phyloP scores from a whole-genome alignment of 2,888 invertebrate species.

The Glyphotaelius pellucidus region DNA sequence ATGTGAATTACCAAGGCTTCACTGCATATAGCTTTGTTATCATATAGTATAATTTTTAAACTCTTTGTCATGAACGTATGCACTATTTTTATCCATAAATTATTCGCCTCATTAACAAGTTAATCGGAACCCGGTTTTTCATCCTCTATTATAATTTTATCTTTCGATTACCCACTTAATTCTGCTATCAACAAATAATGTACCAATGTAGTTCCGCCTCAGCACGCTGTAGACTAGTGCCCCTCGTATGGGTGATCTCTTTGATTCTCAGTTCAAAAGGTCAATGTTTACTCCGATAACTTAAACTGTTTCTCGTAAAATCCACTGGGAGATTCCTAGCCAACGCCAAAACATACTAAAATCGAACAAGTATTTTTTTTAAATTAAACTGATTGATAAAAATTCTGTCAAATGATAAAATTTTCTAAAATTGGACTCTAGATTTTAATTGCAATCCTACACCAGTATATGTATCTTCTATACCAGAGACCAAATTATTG shows the following conservation, averaged over 20 bases:
- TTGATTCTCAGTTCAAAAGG: not conserved
- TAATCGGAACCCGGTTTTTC: not conserved
- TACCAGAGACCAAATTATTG: no score
- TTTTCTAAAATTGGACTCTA: not conserved
- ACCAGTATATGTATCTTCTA: no score
- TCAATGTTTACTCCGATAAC: not conserved
- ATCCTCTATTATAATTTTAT: not conserved
- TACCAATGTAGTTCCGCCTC: not conserved
- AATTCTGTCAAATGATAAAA: no score
- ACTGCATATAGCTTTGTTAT: not conserved
- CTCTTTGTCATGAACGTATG: not conserved
- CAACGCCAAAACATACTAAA: not conserved
- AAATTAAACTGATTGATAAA: not conserved
- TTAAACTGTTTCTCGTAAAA: not conserved
- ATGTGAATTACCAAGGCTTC: not conserved
- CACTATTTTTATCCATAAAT: not conserved
- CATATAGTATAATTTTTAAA: not conserved
- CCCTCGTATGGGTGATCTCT: not conserved
- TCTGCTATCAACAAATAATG: not conserved
- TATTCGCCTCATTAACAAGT: not conserved
- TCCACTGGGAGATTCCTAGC: not conserved
- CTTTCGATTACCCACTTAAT: not conserved
- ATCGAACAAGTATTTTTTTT: not conserved
- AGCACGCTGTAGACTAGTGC: not conserved
- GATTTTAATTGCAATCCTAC: no score